Conservation (phyloP, 2,888 invertebrate genomes). For the Acrobasis suavella region DNA sequence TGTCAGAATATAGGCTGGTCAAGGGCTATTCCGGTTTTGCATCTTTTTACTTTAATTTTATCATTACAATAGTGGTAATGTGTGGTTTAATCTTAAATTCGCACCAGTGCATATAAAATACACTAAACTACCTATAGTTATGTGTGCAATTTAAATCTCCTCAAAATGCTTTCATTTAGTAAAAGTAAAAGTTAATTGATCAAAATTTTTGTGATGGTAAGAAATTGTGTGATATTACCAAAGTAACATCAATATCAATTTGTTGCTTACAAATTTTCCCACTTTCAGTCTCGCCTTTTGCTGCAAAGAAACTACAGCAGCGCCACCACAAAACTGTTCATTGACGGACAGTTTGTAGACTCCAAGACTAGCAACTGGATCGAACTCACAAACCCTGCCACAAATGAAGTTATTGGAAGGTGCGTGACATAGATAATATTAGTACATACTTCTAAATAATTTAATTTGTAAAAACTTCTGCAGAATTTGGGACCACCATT, state of each 20-base stretch:
- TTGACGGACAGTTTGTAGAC: conserved; percentile 96
- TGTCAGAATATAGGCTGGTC: too few species aligned
- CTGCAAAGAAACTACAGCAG: conserved; percentile 78
- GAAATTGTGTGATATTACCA: not conserved
- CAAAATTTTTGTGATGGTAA: too few species aligned
- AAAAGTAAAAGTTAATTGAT: too few species aligned
- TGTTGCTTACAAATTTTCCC: conserved; percentile 6
- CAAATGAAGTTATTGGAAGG: conserved; percentile 90
- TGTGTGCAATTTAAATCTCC: too few species aligned
- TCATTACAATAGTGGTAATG: too few species aligned
- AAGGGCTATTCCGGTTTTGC: too few species aligned
- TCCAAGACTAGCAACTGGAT: conserved; percentile 97
- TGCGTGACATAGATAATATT: conserved; percentile 37
- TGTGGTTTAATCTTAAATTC: too few species aligned
- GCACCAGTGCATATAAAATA: too few species aligned
- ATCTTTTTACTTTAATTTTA: too few species aligned
- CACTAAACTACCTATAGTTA: too few species aligned
- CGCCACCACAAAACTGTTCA: conserved; percentile 94
- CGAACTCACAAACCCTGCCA: conserved; percentile 97
- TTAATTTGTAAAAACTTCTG: not conserved
- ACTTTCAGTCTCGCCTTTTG: conserved; percentile 55
- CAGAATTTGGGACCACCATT: too few species aligned
- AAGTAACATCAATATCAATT: not conserved
- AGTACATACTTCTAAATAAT: not conserved
- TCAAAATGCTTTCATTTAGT: too few species aligned